A percentile compares a stretch with the other conserved stretches of the same genome.
These are phyloP conservation scores for Spisula subtruncata DNA, from an alignment of 2,888 invertebrate species.

Conservation along the genomic window DNA sequence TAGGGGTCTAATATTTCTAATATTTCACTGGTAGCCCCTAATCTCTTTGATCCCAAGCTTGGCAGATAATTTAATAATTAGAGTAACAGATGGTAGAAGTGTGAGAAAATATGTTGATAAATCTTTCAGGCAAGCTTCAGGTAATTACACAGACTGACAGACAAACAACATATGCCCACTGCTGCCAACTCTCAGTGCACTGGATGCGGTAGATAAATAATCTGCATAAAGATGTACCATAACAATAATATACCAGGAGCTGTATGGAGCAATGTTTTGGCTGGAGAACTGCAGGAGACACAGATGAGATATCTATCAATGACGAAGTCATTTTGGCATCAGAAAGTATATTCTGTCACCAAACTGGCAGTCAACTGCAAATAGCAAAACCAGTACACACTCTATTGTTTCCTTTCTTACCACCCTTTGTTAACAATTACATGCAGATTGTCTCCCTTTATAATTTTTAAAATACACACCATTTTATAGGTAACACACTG, in stretches of 20 bases:
- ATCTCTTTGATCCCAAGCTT: constrained; percentile 25
- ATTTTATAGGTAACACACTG: no score
- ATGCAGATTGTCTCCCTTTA: no score
- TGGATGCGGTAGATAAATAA: constrained; percentile 4
- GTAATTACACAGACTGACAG: constrained; percentile 30
- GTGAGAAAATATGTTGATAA: constrained; percentile 50
- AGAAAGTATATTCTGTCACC: background rate
- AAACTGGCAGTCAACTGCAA: background rate
- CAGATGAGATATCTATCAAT: background rate
- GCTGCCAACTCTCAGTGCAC: constrained; percentile 23
- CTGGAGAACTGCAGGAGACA: background rate
- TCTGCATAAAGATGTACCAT: constrained; percentile 10
- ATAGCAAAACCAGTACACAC: background rate
- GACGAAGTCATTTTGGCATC: background rate
- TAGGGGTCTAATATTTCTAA: constrained; percentile 23
- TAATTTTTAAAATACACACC: no score
- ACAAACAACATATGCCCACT: background rate
- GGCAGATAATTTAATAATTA: constrained; percentile 40
- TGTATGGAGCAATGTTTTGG: background rate
- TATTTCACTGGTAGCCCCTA: constrained; percentile 20
- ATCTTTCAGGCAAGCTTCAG: constrained; percentile 33
- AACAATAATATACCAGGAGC: background rate
- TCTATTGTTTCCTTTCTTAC: no score
- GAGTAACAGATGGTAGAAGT: constrained; percentile 42
- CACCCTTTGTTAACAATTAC: no score